Percentiles rank a stretch among this genome's conserved stretches.
These are phyloP conservation scores for Amphipoea oculea DNA, from an alignment of 2,888 invertebrate species.

Conservation along the genomic window DNA sequence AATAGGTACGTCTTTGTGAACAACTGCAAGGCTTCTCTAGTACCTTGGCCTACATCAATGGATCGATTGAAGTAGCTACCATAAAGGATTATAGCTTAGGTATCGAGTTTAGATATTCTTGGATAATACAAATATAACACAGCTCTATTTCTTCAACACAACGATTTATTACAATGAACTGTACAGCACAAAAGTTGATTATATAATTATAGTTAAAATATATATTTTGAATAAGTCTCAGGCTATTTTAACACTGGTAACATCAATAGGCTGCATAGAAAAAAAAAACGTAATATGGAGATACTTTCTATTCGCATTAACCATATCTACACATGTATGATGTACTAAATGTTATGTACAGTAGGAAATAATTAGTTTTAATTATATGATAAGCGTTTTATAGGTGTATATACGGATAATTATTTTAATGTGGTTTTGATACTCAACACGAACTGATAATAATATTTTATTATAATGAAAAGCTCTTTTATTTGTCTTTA, in stretches of 20 bases:
- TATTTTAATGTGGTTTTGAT: constrained; percentile 87
- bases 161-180: constrained; percentile 32
- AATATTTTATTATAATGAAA: constrained; percentile 84
- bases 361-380: constrained; percentile 66
- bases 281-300: constrained; percentile 1
- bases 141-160: constrained; percentile 1
- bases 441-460: constrained; percentile 90
- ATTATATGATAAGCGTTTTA: constrained; percentile 70
- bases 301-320: constrained; percentile 11
- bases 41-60: constrained; percentile 57
- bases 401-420: constrained; percentile 78
- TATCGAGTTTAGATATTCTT: neutral
- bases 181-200: constrained; percentile 23
- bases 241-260: constrained; percentile 24
- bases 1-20: constrained; percentile 27
- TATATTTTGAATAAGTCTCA: constrained; percentile 12
- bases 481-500: constrained; percentile 63
- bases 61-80: constrained; percentile 52
- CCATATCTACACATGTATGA: constrained; percentile 25
- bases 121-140: neutral
- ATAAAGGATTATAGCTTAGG: neutral
- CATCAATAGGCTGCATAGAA: constrained; percentile 1
- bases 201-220: neutral
- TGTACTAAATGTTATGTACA: constrained; percentile 67
- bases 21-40: constrained; percentile 51